A percentile compares a stretch with the other conserved stretches of the same genome.
These are phyloP conservation scores for Cromileptes altivelis DNA, from an alignment of 2,113 vertebrate species.

Conservation along the genomic window DNA sequence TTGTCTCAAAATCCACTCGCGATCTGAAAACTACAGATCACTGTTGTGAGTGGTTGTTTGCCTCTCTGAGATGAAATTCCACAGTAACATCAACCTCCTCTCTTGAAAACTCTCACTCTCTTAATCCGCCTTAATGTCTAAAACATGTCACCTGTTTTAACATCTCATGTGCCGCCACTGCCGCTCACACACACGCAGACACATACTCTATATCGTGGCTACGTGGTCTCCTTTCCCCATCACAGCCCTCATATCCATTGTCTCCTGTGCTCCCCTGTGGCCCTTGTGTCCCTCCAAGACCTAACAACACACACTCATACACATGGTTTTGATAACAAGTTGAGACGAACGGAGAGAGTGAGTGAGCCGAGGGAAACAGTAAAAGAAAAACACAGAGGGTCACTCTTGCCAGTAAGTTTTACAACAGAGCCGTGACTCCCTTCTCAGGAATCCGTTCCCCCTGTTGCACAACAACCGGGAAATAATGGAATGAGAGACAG, in stretches of 20 bases:
- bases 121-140: neutral
- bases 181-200: neutral
- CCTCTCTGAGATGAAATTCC: neutral
- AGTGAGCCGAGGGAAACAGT: constrained; percentile 70
- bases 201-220: neutral
- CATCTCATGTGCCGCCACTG: neutral
- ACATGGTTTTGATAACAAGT: constrained; percentile 85
- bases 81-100: neutral
- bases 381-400: constrained; percentile 81
- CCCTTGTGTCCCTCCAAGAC: constrained; percentile 81
- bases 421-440: constrained; percentile 85
- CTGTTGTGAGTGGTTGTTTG: constrained; percentile 1
- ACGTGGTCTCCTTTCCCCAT: constrained; percentile 13
- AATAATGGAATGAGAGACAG: constrained; percentile 79
- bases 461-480: constrained; percentile 84
- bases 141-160: constrained; percentile 37
- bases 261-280: constrained; percentile 75
- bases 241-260: neutral
- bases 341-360: constrained; percentile 68
- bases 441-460: constrained; percentile 82
- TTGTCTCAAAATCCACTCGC: constrained; percentile 25
- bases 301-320: constrained; percentile 61
- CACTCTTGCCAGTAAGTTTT: constrained; percentile 85
- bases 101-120: neutral
- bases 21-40: neutral